Evolutionary conservation across 2,797 vertebrate genomes (phyloP).

Genomic region (Pangasius mekongensis): DNA sequence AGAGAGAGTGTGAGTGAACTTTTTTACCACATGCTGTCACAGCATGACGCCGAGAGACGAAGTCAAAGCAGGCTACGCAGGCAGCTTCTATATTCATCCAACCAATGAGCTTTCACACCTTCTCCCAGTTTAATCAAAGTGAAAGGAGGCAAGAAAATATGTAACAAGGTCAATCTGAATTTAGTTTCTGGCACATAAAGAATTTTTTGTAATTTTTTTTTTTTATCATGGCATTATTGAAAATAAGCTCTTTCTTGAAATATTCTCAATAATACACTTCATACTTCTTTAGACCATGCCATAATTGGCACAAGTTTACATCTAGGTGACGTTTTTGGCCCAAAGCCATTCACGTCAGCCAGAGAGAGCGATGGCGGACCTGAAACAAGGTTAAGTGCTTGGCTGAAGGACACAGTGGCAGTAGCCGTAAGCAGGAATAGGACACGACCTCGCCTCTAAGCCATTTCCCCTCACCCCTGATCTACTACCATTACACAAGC

Average conservation of each 20-base stretch:
- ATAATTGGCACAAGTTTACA: neutral
- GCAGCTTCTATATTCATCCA: conserved; percentile 30
- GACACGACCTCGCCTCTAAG: neutral
- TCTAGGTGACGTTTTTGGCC: neutral
- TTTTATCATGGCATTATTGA: neutral
- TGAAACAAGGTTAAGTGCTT: neutral
- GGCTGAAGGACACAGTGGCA: conserved; percentile 1
- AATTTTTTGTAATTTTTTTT: neutral
- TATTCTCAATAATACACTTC: neutral
- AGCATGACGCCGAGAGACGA: conserved; percentile 31
- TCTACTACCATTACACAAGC: neutral
- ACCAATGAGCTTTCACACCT: conserved; percentile 25
- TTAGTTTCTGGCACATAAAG: conserved; percentile 4
- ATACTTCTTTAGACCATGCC: neutral
- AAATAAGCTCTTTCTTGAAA: neutral
- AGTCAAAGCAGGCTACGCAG: conserved; percentile 9
- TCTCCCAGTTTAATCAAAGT: conserved; percentile 25
- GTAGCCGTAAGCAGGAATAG: neutral
- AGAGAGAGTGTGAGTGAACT: neutral
- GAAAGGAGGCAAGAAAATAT: conserved; percentile 7
- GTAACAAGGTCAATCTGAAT: conserved; percentile 18
- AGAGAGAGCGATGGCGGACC: neutral
- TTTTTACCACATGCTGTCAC: conserved; percentile 33
- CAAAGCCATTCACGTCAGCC: neutral
- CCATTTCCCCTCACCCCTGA: neutral